A percentile compares a stretch with the other conserved stretches of the same genome.
Evolutionary conservation across 2,888 invertebrate species (phyloP).

Genomic region (Gerris lacustris): DNA sequence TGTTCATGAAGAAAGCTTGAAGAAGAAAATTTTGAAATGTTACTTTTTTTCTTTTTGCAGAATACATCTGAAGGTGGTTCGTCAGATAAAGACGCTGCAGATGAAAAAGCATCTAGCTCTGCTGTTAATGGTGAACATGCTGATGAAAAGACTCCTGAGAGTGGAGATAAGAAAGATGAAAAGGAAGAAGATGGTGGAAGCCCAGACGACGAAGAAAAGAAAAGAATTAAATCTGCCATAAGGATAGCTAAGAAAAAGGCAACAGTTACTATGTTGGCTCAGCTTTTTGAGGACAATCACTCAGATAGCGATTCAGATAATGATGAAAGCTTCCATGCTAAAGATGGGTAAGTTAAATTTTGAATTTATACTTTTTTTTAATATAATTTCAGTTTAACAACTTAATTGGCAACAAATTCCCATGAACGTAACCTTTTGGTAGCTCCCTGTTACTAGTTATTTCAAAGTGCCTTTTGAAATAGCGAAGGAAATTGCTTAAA

Average conservation of each 20-base stretch:
- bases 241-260: slow-evolving; percentile 8
- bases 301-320: slow-evolving; percentile 23
- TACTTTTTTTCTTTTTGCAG: neutral
- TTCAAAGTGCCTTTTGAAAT: too few relatives aligned
- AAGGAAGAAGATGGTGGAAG: slow-evolving; percentile 16
- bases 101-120: slow-evolving; percentile 52
- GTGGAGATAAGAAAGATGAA: slow-evolving; percentile 4
- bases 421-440: too few relatives aligned
- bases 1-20: too few relatives aligned
- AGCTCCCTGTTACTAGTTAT: too few relatives aligned
- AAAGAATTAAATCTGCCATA: slow-evolving; percentile 2
- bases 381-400: slow-evolving; percentile 6
- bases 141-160: slow-evolving; percentile 14
- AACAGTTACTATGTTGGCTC: slow-evolving; percentile 6
- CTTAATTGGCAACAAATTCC: too few relatives aligned
- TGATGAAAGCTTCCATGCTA: slow-evolving; percentile 22
- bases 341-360: slow-evolving; percentile 6
- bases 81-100: slow-evolving; percentile 33
- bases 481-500: too few relatives aligned
- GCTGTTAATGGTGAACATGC: slow-evolving; percentile 30
- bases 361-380: slow-evolving; percentile 11
- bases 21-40: too few relatives aligned
- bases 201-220: slow-evolving; percentile 21
- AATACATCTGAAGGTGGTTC: slow-evolving; percentile 24
- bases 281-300: slow-evolving; percentile 20